Base-by-base conservation (phyloP, 2,888 invertebrate species). In the Morpho achilles region DNA sequence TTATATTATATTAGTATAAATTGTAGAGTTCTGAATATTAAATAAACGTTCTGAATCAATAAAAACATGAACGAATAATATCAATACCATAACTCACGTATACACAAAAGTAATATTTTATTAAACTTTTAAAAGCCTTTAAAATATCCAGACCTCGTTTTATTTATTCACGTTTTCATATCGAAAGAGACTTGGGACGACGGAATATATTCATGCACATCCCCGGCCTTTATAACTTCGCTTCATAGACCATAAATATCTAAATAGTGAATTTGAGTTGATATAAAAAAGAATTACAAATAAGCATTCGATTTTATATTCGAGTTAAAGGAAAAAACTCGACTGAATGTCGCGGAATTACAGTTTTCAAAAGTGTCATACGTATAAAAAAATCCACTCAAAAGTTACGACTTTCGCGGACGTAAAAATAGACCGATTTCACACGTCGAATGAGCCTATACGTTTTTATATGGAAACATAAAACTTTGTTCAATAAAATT, bases 361-460 rank as follows among this genome's bases (percentile, higher is more conserved):
- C 80, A 76, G 74, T 78, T 79, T n/a, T 72, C 70, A 75, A 76
- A 83, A 82, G 73, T 82, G 80, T 76, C 80, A 71, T 74, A 69
- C 76, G 66, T 82, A 86, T 87, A 86, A 85, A 80, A 75, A 87
- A 84, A 78, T 76, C 80, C 77, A 82, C 77, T 82, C 73, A 74
- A 73, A 76, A 76, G 76, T 85, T 83, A 88, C 82, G 76, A 80
- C 79, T 70, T 70, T 73, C 69, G 70, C 74, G 73, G 74, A 77
- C 78, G 79, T 84, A 86, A 89, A 86, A 87, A 84, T 84, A 81
- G 80, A 82, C 79, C 76, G 76, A 84, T 84, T 87, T 85, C 80
- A 83, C 87, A 86, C 84, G 82, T 86, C 78, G 69, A 78, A 75
- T 79, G 77, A 72, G 77, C 74, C 77, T 72, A 75, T 75, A 79